These are phyloP conservation scores for Trichogramma pretiosum DNA, from an alignment of 1,140 invertebrate species.

Conservation along the genomic window DNA sequence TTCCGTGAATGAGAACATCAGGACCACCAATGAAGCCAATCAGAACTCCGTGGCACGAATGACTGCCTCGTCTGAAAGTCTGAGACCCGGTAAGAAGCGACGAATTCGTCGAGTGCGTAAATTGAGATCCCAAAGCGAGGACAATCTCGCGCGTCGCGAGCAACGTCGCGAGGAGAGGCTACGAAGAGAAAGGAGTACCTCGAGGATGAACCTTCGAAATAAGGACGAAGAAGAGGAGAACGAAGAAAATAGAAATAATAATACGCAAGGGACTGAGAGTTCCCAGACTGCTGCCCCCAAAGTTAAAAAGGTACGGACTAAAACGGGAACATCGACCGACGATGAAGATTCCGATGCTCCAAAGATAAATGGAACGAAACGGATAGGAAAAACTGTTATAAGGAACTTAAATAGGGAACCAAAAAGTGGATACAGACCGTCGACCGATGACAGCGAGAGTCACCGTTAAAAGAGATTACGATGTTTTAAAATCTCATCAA, in stretches of 20 bases:
- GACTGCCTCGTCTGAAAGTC: slow-evolving; percentile 34
- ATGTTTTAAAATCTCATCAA: no score
- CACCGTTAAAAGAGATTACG: no score
- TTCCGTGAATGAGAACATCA: slow-evolving; percentile 15
- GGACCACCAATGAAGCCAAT: slow-evolving; percentile 19
- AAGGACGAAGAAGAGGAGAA: background rate
- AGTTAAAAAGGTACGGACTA: slow-evolving; percentile 6
- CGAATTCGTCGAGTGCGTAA: slow-evolving; percentile 17
- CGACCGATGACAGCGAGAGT: slow-evolving; percentile 16
- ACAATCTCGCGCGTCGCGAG: slow-evolving; percentile 32
- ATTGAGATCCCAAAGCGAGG: slow-evolving; percentile 31
- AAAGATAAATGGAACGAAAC: background rate
- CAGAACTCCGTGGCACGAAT: slow-evolving; percentile 19
- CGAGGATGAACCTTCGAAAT: slow-evolving; percentile 16
- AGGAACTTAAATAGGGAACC: slow-evolving; percentile 29
- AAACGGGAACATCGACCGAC: slow-evolving; percentile 32
- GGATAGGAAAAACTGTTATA: slow-evolving; percentile 23
- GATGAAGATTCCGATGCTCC: slow-evolving; percentile 39
- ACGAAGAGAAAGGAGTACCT: slow-evolving; percentile 8
- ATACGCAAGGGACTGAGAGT: background rate
- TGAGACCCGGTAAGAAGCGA: slow-evolving; percentile 30
- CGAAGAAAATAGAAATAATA: background rate
- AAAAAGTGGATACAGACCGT: slow-evolving; percentile 22
- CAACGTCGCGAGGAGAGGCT: slow-evolving; percentile 26
- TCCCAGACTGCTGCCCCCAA: background rate